Evolutionary conservation across 64 coral and sea anemone genomes (phyloP), one percentile per base, ranked within the genome.

Genomic region (Porites lutea): DNA sequence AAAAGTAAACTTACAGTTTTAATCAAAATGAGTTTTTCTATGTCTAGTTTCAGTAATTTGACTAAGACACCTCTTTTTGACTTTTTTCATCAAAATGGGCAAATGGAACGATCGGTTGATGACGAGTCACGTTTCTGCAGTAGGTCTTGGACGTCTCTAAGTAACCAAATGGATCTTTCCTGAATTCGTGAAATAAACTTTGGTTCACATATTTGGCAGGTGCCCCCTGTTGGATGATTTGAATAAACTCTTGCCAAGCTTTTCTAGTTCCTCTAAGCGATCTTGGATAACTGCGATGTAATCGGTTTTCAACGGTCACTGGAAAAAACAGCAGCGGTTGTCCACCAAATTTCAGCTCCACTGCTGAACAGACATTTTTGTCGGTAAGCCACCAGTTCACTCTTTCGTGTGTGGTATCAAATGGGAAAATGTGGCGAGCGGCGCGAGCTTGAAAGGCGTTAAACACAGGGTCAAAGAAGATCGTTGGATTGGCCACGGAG

Each of bases 331-430:
- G 18, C 8, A 86, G 18, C 15, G 69, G 45, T 52, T 86, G 83
- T 13, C 83, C 83, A 13, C 83, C 45, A 52, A 86, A 86, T 71
- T 70, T 86, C 61, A 86, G 52, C 47, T 86, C 83, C 6, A 73
- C 83, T 0, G 44, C 45, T 14, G 69, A 13, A 4, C 13, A 0
- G 2, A 86, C 47, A 71, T 58, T 20, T 6, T 23, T 73, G 9
- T 57, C 64, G 6, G 83, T 58, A 0, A 71, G 2, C 64, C 64
- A 86, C 83, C 83, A 86, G 13, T 1, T 57, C 1, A 57, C 54
- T 57, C 12, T 12, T 12, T 57, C 54, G 12, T 82, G n/a, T 61
- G 43, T 20, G 7, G 55, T 62, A 43, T 82, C 18, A 5, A 62
- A 14, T 44, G 82, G 82, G 23, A 70, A 86, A 10, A 86, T 71